Conservation (phyloP, 2,797 vertebrate genomes). For the Crypturellus tataupa region DNA sequence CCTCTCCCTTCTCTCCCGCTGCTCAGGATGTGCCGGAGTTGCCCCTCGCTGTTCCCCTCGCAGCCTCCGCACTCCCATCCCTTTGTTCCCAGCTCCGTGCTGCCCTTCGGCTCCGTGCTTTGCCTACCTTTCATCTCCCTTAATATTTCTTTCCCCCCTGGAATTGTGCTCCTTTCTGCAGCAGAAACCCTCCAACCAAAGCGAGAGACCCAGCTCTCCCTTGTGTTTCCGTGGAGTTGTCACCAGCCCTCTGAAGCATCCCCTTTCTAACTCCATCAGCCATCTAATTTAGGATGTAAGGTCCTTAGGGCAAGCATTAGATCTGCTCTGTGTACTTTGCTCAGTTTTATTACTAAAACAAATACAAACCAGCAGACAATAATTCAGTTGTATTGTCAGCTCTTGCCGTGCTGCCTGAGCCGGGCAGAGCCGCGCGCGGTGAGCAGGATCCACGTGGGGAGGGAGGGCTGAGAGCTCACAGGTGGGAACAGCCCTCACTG, state of each 20-base stretch:
- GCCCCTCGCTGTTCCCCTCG: accelerated
- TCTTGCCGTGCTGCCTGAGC: neutral
- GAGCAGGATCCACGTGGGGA: neutral
- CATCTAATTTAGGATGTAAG: neutral
- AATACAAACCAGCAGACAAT: neutral
- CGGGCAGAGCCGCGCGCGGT: neutral
- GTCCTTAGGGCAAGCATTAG: neutral
- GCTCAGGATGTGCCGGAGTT: neutral
- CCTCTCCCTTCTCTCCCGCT: neutral
- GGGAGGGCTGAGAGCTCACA: neutral
- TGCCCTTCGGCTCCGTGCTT: accelerated
- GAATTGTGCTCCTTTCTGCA: neutral
- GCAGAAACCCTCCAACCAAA: neutral
- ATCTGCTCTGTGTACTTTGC: neutral
- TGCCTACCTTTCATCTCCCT: neutral
- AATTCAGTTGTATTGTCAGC: neutral
- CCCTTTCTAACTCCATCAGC: neutral
- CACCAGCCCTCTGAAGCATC: neutral
- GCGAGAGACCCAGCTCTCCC: neutral
- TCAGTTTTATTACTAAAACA: neutral
- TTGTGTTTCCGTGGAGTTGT: neutral
- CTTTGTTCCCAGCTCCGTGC: neutral
- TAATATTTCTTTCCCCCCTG: neutral
- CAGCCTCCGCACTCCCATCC: neutral
- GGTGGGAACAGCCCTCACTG: neutral